Evolutionary conservation across 2,113 vertebrate species (phyloP), one percentile per base, ranked within the genome.

Genomic region (Ciconia maguari): DNA sequence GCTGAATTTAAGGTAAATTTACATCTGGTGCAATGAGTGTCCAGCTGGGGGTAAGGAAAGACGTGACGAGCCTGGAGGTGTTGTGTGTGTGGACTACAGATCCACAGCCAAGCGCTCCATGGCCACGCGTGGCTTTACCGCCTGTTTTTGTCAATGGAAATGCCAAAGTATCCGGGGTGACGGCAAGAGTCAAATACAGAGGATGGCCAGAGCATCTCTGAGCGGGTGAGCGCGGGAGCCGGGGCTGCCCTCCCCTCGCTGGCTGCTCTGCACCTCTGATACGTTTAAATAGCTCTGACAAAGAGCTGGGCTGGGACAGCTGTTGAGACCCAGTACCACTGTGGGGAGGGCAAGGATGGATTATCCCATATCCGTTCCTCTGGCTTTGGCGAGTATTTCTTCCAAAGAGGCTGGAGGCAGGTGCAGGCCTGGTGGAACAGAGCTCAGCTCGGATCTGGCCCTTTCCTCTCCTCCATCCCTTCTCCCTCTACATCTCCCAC

Each of bases 171-270:
- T 10, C 16, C 2, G 3, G 48, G 48, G 16, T 21, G 49, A 11
- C 1, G 7, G 42, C 38, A 42, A 16, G 58, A 30, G 42, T 1
- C 2, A 10, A 18, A 4, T 4, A 10, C 0, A 2, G 42, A 58
- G 34, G 34, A 3, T 34, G 68, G 36, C 18, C 15, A 21, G 70
- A 58, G 64, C 42, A 7, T 12, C 74, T n/a, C 58, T 8, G 32
- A 52, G 71, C 3, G 0, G 55, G 64, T 0, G 7, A 69, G 61
- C 2, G 2, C 49, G 4, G 2, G 78, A 48, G 83, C 41, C 1
- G 1, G 64, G 38, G 12, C 60, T n/a, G 66, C 61, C 71, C 34
- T 57, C 24, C 18, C 36, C 25, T 57, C 3, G 2, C 41, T 51
- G 64, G 52, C 38, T 52, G 75, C 70, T 48, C 42, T 2, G 27